Percentiles rank a stretch among this genome's conserved stretches.
Conservation (phyloP, 2,888 invertebrate species). For the Epiperipatus broadwayi region DNA sequence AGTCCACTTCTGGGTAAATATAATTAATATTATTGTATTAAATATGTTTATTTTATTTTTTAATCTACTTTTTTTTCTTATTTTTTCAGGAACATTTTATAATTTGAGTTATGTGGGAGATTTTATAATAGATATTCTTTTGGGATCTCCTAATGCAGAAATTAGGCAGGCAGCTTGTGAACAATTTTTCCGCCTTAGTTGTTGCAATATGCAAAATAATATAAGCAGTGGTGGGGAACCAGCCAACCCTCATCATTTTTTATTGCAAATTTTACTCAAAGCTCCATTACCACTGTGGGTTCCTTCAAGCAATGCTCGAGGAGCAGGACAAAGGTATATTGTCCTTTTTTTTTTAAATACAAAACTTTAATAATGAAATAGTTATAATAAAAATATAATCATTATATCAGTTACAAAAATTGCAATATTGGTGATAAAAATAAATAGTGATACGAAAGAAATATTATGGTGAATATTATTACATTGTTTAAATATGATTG, state of each 20-base stretch:
- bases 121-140: constrained; percentile 32
- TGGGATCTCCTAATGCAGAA: constrained; percentile 28
- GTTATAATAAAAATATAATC: too few relatives aligned
- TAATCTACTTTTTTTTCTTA: constrained; percentile 7
- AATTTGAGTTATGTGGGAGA: constrained; percentile 29
- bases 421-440: too few relatives aligned
- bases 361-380: neutral
- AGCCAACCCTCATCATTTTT: constrained; percentile 24
- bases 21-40: constrained; percentile 4
- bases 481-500: too few relatives aligned
- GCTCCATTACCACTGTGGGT: constrained; percentile 34
- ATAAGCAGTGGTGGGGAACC: too few relatives aligned
- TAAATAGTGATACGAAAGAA: too few relatives aligned
- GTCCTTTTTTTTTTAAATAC: neutral
- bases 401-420: too few relatives aligned
- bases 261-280: constrained; percentile 27
- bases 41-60: neutral
- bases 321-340: constrained; percentile 29
- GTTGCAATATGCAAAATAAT: too few relatives aligned
- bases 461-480: too few relatives aligned
- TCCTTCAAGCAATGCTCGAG: constrained; percentile 28
- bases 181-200: constrained; percentile 28
- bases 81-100: constrained; percentile 26
- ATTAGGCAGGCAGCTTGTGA: constrained; percentile 29
- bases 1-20: constrained; percentile 26